Base-by-base conservation (phyloP, 1,140 invertebrate species). In the Condylostylus longicornis region DNA sequence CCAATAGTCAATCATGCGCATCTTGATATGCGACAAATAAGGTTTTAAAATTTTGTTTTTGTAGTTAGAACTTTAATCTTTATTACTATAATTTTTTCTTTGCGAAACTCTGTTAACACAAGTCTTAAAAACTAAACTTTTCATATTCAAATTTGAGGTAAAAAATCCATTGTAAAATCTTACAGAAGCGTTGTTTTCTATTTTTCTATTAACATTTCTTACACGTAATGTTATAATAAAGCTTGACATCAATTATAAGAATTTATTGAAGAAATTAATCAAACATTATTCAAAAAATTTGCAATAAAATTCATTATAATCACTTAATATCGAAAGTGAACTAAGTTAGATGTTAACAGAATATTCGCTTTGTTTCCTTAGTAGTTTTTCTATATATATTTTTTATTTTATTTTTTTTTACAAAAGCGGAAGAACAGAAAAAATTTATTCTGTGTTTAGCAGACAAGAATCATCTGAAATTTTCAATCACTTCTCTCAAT, bases 1-100 rank as follows among this genome's bases (percentile, higher is more conserved):
- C 57, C 57, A 8, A 59, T 60, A 25, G 54, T 56, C 2, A 58
- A 59, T 46, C 56, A 60, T 38, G 50, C 57, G 8, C 51, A 56
- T 38, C 39, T 57, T 12, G 56, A 59, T 34, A 57, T 58, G 54
- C 43, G 42, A 13, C 51, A 59, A 36, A 58, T 60, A 39, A 51
- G 47, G 56, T 58, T 41, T 20, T n/a, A 25, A 25, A 7, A 25
- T n/a, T n/a, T 25, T 8, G 7, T 8, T 25, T 25, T n/a, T n/a
- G n/a, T n/a, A n/a, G n/a, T n/a, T n/a, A n/a, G n/a, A n/a, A n/a
- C n/a, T n/a, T n/a, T n/a, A n/a, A n/a, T n/a, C n/a, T n/a, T n/a
- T n/a, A n/a, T n/a, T n/a, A n/a, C n/a, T n/a, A n/a, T n/a, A n/a
- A n/a, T n/a, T n/a, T n/a, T n/a, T n/a, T n/a, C n/a, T n/a, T n/a